Base-by-base conservation (phyloP, 30 jellyfish, hydroid and myxozoan species). In the Pseudorhiza aurosa region DNA sequence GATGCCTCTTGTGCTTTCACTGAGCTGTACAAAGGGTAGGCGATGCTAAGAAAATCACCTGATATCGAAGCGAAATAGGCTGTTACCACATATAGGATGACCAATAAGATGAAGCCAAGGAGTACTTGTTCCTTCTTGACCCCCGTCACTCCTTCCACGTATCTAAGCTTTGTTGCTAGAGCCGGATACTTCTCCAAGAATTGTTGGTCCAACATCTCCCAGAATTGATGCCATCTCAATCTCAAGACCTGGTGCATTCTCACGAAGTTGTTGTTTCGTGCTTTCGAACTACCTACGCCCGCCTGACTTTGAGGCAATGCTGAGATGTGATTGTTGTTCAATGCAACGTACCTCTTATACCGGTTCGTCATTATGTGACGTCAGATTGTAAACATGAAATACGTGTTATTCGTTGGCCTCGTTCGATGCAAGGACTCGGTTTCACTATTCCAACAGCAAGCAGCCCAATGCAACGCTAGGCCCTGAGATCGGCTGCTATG, bases 21-120 rank as follows among this genome's bases (percentile, higher is more conserved):
- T 14, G 88, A 51, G 60, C 88, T 57, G 68, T 76, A 76, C 10
- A 76, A 35, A 17, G 88, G 88, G 67, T 76, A 76, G 14, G 71
- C 88, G 10, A 76, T 33, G 67, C 80, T 58, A n/a, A 76, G 27
- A 3, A 58, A 22, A 57, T 76, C 88, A 57, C 88, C 59, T 15
- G 79, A 58, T 3, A 58, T 29, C 8, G 88, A 31, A 8, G 88
- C 88, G 55, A 76, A 76, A 55, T 76, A 27, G 24, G 77, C 64
- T 19, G 76, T 58, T n/a, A 49, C 42, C 19, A 58, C 42, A 59
- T 76, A 76, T 31, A 76, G 70, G 2, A 76, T 19, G 10, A 58
- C 79, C 11, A 76, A 10, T 0, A 12, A 1, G 10, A n/a, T 17
- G 15, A 76, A 19, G 46, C 71, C 88, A 21, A 76, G 67, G 44